Evolutionary conservation across 2,888 invertebrate genomes (phyloP).

Genomic region (Drosophila aldrichi): DNA sequence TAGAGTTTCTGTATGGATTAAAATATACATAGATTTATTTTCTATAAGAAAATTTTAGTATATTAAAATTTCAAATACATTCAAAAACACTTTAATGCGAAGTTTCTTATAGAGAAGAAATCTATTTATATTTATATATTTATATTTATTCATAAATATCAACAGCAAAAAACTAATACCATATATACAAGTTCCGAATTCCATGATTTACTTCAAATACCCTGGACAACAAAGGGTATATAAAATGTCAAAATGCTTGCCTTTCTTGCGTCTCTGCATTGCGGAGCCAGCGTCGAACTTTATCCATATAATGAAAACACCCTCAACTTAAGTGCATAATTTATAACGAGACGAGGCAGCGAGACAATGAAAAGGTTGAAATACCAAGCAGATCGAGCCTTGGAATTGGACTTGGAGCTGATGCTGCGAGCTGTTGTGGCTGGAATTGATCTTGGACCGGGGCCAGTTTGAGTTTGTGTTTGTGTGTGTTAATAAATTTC

Average conservation of each 20-base stretch:
- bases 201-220: neutral
- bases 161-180: neutral
- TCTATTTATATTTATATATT: too few relatives aligned
- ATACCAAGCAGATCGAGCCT: slow-evolving; percentile 55
- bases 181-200: neutral
- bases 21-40: too few relatives aligned
- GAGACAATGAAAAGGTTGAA: slow-evolving; percentile 65
- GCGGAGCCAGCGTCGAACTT: slow-evolving; percentile 60
- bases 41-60: too few relatives aligned
- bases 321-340: slow-evolving; percentile 84
- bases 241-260: slow-evolving; percentile 59
- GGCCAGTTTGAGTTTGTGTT: slow-evolving; percentile 27
- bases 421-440: slow-evolving; percentile 10
- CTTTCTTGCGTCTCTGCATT: slow-evolving; percentile 20
- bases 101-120: too few relatives aligned
- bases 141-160: too few relatives aligned
- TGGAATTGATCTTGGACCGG: slow-evolving; percentile 34
- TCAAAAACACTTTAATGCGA: too few relatives aligned
- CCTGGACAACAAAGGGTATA: slow-evolving; percentile 15
- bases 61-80: too few relatives aligned
- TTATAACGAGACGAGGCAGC: slow-evolving; percentile 80
- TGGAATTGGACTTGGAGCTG: slow-evolving; percentile 37
- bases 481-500: slow-evolving; percentile 80
- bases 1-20: too few relatives aligned
- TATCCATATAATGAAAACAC: slow-evolving; percentile 82